phyloP scores from a whole-genome alignment of 2,888 invertebrate genomes.

The Acrobasis consociella region DNA sequence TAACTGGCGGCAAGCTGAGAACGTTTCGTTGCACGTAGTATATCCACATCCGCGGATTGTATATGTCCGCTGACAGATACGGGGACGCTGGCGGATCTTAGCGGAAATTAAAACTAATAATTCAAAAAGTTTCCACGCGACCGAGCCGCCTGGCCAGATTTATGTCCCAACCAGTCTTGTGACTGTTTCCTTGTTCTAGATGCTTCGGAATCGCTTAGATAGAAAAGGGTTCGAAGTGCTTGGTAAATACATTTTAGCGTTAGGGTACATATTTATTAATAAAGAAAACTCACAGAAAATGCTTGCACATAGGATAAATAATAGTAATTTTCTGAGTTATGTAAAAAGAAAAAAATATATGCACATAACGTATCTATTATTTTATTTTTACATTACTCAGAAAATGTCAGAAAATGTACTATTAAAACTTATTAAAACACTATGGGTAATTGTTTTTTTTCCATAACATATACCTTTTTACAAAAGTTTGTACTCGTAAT shows the following conservation, averaged over 20 bases:
- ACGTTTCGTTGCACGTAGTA: conserved; percentile 32
- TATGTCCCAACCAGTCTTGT: conserved; percentile 76
- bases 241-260: not conserved
- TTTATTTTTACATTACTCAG: too few relatives aligned
- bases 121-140: conserved; percentile 83
- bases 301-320: too few relatives aligned
- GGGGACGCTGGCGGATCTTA: conserved; percentile 77
- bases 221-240: conserved; percentile 34
- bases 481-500: too few relatives aligned
- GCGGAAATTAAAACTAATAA: conserved; percentile 84
- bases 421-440: too few relatives aligned
- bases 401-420: too few relatives aligned
- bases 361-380: too few relatives aligned
- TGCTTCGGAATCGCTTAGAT: conserved; percentile 43
- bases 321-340: too few relatives aligned
- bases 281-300: too few relatives aligned
- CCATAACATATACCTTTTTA: too few relatives aligned
- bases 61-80: conserved; percentile 75
- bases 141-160: conserved; percentile 77
- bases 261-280: too few relatives aligned
- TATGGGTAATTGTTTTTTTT: too few relatives aligned
- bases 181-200: conserved; percentile 66
- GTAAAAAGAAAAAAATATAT: too few relatives aligned
- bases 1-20: not conserved
- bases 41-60: conserved; percentile 47